Percentiles rank a stretch among this genome's conserved stretches.
Conservation (phyloP, 2,888 invertebrate species). For the Thymelicus lineola region DNA sequence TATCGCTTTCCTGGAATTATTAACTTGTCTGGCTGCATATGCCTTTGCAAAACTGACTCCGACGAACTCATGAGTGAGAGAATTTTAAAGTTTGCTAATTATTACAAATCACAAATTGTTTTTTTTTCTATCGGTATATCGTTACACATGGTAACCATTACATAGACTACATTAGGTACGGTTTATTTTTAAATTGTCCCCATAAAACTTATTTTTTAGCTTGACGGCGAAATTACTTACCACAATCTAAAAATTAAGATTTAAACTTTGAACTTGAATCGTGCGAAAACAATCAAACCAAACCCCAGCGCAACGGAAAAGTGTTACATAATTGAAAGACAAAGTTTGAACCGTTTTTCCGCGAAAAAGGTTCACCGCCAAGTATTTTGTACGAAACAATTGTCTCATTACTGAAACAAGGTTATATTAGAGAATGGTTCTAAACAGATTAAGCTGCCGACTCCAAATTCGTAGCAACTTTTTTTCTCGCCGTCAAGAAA, state of each 20-base stretch:
- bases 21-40: no score
- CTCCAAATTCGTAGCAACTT: conserved; percentile 42
- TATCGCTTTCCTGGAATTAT: no score
- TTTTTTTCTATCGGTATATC: no score
- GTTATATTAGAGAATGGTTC: conserved; percentile 39
- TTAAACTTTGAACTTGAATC: background rate
- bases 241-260: background rate
- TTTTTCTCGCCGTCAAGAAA: conserved; percentile 44
- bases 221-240: background rate
- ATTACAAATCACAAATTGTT: no score
- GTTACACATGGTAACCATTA: no score
- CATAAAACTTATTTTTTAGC: no score
- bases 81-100: no score
- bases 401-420: conserved; percentile 34
- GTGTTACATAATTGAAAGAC: conserved; percentile 26
- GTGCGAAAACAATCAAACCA: conserved; percentile 23
- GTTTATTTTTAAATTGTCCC: no score
- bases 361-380: conserved; percentile 30
- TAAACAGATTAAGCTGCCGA: conserved; percentile 48
- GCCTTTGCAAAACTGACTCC: no score
- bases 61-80: no score
- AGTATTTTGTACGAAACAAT: conserved; percentile 33
- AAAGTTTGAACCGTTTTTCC: conserved; percentile 15
- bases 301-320: conserved; percentile 23
- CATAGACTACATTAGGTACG: no score